phyloP scores from a whole-genome alignment of 2,797 vertebrate species.

The Syngnathus acus region DNA sequence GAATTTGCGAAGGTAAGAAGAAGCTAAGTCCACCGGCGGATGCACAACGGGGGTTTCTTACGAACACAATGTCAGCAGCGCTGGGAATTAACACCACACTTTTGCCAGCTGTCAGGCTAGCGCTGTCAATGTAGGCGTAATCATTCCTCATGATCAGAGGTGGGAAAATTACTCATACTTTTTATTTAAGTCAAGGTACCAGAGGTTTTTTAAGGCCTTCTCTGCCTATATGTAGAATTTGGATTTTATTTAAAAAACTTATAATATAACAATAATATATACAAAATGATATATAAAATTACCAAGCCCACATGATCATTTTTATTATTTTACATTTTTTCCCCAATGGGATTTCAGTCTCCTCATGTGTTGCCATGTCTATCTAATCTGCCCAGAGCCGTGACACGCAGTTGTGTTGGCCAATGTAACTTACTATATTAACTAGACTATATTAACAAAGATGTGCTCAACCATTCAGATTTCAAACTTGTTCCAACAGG shows the following conservation, averaged over 20 bases:
- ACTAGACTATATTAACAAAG: too few species aligned
- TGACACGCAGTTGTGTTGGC: too few species aligned
- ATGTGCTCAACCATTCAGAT: too few species aligned
- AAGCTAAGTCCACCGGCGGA: constrained; percentile 23
- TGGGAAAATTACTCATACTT: constrained; percentile 16
- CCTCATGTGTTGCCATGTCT: too few species aligned
- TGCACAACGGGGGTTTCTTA: constrained; percentile 51
- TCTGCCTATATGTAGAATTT: neutral
- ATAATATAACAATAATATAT: too few species aligned
- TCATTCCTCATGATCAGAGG: constrained; percentile 51
- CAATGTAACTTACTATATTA: too few species aligned
- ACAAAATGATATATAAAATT: too few species aligned
- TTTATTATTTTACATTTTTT: neutral
- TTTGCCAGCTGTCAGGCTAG: constrained; percentile 64
- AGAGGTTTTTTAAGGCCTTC: neutral
- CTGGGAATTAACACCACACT: constrained; percentile 58
- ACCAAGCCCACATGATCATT: too few species aligned
- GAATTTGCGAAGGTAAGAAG: neutral
- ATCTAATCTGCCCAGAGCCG: too few species aligned
- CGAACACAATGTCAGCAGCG: constrained; percentile 59
- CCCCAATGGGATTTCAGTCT: neutral
- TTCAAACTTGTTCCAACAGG: too few species aligned
- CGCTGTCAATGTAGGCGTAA: constrained; percentile 52
- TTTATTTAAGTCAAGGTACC: neutral
- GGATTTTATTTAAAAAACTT: too few species aligned